Evolutionary conservation across 1,140 invertebrate genomes (phyloP).

Genomic region (Calephelis virginiensis): DNA sequence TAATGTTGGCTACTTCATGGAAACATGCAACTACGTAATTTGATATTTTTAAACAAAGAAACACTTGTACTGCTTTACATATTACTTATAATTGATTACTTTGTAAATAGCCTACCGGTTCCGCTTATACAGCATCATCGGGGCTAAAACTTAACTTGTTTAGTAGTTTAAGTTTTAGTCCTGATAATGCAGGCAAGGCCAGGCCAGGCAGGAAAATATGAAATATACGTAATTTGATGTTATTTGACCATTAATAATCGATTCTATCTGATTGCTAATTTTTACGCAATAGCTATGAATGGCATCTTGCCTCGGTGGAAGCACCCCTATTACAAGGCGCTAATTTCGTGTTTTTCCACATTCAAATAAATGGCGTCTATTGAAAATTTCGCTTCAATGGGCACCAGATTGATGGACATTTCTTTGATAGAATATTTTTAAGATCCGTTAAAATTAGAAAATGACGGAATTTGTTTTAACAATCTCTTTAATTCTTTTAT

Average conservation of each 20-base stretch:
- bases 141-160: too few relatives aligned
- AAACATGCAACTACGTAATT: neutral
- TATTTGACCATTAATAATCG: neutral
- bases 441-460: neutral
- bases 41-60: too few relatives aligned
- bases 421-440: conserved; percentile 1
- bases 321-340: conserved; percentile 1
- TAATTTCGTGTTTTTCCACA: conserved; percentile 16
- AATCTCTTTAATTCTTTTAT: neutral
- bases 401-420: conserved; percentile 6
- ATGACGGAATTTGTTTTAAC: neutral
- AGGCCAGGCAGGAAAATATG: too few relatives aligned
- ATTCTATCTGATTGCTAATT: neutral
- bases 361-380: conserved; percentile 6
- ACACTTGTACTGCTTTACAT: too few relatives aligned
- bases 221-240: neutral
- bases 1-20: too few relatives aligned
- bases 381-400: conserved; percentile 11
- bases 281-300: neutral
- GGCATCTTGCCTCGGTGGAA: neutral
- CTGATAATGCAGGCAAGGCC: too few relatives aligned
- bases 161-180: too few relatives aligned
- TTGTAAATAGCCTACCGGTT: too few relatives aligned
- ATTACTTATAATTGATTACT: too few relatives aligned
- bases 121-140: too few relatives aligned